A percentile compares a stretch with the other conserved stretches of the same genome.
Conservation (phyloP, 2,113 vertebrate species). For the Turdus rufiventris region DNA sequence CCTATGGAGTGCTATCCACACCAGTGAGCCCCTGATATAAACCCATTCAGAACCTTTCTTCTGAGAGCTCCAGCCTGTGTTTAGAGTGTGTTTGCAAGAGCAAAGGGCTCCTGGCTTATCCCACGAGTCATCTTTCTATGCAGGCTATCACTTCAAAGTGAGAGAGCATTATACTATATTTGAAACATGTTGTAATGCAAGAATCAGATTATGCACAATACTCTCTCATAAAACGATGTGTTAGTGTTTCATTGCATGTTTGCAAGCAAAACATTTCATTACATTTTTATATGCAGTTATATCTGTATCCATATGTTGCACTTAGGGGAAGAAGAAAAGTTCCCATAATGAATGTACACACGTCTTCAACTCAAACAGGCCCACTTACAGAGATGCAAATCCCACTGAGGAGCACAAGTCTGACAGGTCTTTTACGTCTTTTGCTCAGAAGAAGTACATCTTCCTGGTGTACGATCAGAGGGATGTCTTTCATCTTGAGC, state of each 20-base stretch:
- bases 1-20: background rate
- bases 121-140: background rate
- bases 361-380: background rate
- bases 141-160: background rate
- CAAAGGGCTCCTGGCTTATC: background rate
- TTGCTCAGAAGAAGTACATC: background rate
- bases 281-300: background rate
- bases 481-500: background rate
- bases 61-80: background rate
- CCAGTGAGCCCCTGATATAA: background rate
- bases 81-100: background rate
- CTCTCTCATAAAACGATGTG: conserved; percentile 10
- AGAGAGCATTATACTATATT: background rate
- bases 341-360: background rate
- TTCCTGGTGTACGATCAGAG: background rate
- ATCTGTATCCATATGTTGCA: background rate
- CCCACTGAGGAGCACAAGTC: background rate
- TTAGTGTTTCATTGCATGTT: background rate
- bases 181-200: background rate
- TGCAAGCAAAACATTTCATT: background rate
- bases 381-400: background rate
- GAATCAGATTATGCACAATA: conserved; percentile 2
- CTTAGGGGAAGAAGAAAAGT: background rate
- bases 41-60: background rate
- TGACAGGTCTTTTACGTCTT: background rate